Conservation (phyloP, 2,888 invertebrate genomes). For the Saturnia japonica region DNA sequence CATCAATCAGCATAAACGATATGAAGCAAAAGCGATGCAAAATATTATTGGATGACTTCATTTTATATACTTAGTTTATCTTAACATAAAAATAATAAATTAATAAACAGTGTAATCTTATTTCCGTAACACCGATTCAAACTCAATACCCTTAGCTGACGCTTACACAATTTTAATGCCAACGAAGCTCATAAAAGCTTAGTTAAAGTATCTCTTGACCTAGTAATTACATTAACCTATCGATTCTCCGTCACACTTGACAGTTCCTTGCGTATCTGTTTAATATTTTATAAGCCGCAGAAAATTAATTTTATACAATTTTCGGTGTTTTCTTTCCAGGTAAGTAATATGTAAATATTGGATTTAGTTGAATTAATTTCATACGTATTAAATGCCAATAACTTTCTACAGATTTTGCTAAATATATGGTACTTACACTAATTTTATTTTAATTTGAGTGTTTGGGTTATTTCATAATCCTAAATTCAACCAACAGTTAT, state of each 20-base stretch:
- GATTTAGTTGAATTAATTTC: neutral
- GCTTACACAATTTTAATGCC: conserved; percentile 5
- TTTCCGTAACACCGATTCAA: neutral
- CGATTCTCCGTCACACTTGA: conserved; percentile 11
- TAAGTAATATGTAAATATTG: neutral
- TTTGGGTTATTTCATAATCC: neutral
- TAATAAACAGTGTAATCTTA: neutral
- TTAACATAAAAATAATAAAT: neutral
- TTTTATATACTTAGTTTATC: neutral
- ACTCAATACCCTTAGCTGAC: neutral
- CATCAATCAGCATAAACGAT: neutral
- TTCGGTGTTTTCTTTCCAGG: neutral
- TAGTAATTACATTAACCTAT: conserved; percentile 12
- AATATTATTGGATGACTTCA: neutral
- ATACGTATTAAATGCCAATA: neutral
- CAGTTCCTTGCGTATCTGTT: neutral
- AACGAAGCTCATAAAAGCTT: neutral
- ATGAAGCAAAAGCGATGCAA: neutral
- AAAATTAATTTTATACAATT: conserved; percentile 4
- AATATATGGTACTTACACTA: neutral
- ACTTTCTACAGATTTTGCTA: neutral
- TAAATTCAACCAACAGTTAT: neutral
- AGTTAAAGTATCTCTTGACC: neutral
- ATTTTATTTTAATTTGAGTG: neutral
- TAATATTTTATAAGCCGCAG: conserved; percentile 3